These are phyloP conservation scores for Phortica okadai DNA, from an alignment of 2,888 invertebrate species.

Conservation along the genomic window DNA sequence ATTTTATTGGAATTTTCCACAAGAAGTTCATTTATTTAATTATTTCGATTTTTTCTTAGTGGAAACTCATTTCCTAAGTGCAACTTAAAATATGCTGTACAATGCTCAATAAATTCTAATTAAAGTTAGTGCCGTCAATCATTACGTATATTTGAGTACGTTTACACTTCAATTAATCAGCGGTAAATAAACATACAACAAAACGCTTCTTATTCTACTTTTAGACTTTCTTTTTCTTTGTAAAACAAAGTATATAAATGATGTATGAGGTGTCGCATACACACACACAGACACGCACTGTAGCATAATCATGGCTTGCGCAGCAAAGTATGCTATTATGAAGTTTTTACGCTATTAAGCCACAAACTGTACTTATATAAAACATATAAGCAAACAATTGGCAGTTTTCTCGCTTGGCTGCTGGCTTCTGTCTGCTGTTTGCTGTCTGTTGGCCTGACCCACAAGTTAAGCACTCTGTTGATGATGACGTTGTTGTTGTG, in stretches of 20 bases:
- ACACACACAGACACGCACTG: not conserved
- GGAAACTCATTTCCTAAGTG: not conserved
- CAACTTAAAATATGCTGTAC: not conserved
- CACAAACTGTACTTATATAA: not conserved
- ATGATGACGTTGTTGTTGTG: not conserved
- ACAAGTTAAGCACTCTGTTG: conserved; percentile 7
- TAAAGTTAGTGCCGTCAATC: not conserved
- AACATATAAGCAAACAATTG: not conserved
- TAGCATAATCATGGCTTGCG: not conserved
- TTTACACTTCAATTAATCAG: not conserved
- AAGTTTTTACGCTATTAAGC: not conserved
- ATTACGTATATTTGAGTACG: not conserved
- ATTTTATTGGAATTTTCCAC: not conserved
- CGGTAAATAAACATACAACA: not conserved
- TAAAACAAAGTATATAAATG: not conserved
- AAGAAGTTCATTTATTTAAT: not conserved
- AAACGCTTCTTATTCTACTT: not conserved
- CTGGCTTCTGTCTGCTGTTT: not conserved
- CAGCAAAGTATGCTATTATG: conserved; percentile 5
- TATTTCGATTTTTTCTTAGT: not conserved
- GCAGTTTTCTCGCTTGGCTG: not conserved
- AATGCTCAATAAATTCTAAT: not conserved
- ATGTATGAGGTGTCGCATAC: not conserved
- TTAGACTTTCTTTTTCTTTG: not conserved
- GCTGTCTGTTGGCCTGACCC: not conserved